Evolutionary conservation across 1,140 invertebrate genomes (phyloP), one percentile per base, ranked within the genome.

Genomic region (Drosophila ananassae): DNA sequence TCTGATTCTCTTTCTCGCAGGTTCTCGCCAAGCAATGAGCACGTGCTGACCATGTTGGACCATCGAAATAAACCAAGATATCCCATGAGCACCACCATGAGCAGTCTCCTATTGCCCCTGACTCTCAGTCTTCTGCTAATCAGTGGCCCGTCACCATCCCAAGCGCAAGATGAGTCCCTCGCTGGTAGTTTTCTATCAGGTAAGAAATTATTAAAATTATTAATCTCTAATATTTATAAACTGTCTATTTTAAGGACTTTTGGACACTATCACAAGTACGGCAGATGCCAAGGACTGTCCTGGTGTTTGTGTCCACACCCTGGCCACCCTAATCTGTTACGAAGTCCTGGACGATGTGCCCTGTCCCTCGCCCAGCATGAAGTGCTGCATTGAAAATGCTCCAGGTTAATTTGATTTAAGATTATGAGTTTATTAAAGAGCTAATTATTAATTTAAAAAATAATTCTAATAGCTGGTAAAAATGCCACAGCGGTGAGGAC

Each of bases 231-330:
- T 7, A 10, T 8, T 17, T 25, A 37, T n/a, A 5, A 37, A 22
- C 5, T 2, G 0, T n/a, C 2, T 30, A 7, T 13, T 5, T 12
- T 2, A 3, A 97, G 96, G 96, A 79, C 93, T 97, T 1, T 92
- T 97, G 64, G 96, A 97, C 73, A 95, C 96, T 1, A 94, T 98
- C 79, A 96, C 96, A 10, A 96, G 94, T 37, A 97, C 96, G 21
- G 96, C 95, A 21, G 95, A 96, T 82, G 94, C 95, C 41, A 96
- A 96, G 82, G 95, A 97, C 78, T 98, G 97, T 91, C 96, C 97
- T 0, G 97, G 97, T 0, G 95, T 96, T 48, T 98, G 97, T 90
- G 95, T 97, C 28, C 96, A 97, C 83, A 94, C 96, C 5, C 87
- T 97, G 24, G 95, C 97, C 6, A 96, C 96, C 0, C 92, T 97